Base-by-base conservation (phyloP, 2,797 vertebrate species). In the Borostomias antarcticus region DNA sequence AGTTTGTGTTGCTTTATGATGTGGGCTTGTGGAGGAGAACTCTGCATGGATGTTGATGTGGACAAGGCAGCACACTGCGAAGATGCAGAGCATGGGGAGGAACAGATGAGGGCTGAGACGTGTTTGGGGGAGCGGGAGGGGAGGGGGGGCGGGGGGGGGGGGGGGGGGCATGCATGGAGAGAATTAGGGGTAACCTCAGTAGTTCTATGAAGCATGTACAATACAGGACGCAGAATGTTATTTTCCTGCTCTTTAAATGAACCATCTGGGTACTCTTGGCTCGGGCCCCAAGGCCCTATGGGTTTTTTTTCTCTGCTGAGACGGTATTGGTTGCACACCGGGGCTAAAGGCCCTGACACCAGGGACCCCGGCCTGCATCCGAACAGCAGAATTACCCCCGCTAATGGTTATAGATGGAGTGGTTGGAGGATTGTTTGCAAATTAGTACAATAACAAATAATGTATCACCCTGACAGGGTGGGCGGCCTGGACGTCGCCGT, bases 191-290 rank as follows among this genome's bases (percentile, higher is more conserved):
- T 72, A 75, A 74, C 74, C 60, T 68, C 62, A 76, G 66, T 68
- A 59, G 61, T 78, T 84, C 74, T 77, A 78, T 81, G 69, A 82
- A 83, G 74, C 65, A 72, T 82, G 70, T 72, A 70, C 67, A 82
- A 77, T 75, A 80, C n/a, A 82, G 73, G 81, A 82, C 83, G 68
- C 71, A 69, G 76, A 75, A 80, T 78, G 72, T 70, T 79, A 78
- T 82, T 85, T 89, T 75, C 79, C 78, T 83, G 83, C 66, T 71
- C 85, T 73, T 78, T 86, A 87, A 86, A 88, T 78, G 59, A 84
- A 87, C 80, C 80, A 86, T 81, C 78, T 82, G 84, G 82, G 77
- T 79, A 70, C 77, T 73, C 75, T 30, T 89, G 84, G 86, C 80
- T 82, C 60, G 25, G 67, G 70, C 62, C 80, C 75, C 75, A 75